Evolutionary conservation across 2,888 invertebrate genomes (phyloP).

Genomic region (Tipula lateralis): DNA sequence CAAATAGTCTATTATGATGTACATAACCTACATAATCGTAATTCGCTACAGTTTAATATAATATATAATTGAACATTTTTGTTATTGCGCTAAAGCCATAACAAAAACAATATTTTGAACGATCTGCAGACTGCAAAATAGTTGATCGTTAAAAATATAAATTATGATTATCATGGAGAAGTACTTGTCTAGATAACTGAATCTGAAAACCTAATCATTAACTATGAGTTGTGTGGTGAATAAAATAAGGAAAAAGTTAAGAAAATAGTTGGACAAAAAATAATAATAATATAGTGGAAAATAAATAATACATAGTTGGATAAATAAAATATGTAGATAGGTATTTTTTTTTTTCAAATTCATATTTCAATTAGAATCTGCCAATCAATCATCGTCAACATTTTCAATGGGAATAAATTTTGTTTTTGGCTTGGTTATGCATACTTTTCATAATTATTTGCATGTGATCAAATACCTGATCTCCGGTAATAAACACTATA

Average conservation of each 20-base stretch:
- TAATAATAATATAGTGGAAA: background rate
- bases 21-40: background rate
- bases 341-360: background rate
- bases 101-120: background rate
- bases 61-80: background rate
- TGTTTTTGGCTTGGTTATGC: background rate
- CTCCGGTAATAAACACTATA: background rate
- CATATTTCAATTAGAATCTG: conserved; percentile 3
- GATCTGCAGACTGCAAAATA: background rate
- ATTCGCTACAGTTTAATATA: background rate
- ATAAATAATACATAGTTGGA: background rate
- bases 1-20: too few relatives aligned
- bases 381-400: conserved; percentile 1
- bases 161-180: background rate
- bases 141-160: background rate
- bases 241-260: background rate
- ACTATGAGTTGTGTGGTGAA: background rate
- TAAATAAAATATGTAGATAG: background rate
- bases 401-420: background rate
- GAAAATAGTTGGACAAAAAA: background rate
- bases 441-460: background rate
- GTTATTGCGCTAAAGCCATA: background rate
- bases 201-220: background rate
- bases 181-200: background rate
- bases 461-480: background rate